Evolutionary conservation across 1,140 invertebrate genomes (phyloP), one percentile per base, ranked within the genome.

Genomic region (Achroia grisella): DNA sequence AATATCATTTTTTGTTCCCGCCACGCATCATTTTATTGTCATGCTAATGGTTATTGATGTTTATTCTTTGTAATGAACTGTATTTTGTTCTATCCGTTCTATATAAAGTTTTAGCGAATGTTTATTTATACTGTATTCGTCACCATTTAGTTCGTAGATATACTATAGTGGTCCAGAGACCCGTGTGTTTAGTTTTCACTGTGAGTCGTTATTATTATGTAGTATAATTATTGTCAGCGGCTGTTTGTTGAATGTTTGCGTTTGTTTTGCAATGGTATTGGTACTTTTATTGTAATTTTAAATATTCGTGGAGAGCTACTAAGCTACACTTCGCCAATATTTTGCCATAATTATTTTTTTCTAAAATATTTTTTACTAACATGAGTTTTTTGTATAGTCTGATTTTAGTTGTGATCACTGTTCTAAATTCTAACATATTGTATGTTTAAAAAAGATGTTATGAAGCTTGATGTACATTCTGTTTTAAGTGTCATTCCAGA

Each of bases 401-500:
- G 58, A 56, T 71, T 54, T 52, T 39, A 48, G 40, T 54, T 52
- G 51, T 57, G 56, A 52, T 62, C 55, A 44, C 48, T 62, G 60
- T 48, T 63, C 57, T 48, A 75, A 75, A 72, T 74, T 75, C 49
- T 70, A 75, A 73, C 48, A 53, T 73, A 67, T 67, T 71, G 17
- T 66, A 60, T 62, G 23, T 40, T 65, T 57, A 64, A 72, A 57
- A 59, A 52, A 56, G 48, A 49, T 66, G 59, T 69, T 39, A 65
- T 56, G 52, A 60, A 73, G 62, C 57, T 66, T 48, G 52, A 30
- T 56, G 58, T 68, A 66, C 65, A 47, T 55, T 55, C 14, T 49
- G 52, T 71, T 53, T 64, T 71, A 74, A 78, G 78, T 77, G 78
- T 84, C 80, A 84, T 84, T 84, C 80, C 80, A 84, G 72, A 75